These are phyloP conservation scores for Leistus spinibarbis DNA, from an alignment of 2,888 invertebrate genomes.

Conservation along the genomic window DNA sequence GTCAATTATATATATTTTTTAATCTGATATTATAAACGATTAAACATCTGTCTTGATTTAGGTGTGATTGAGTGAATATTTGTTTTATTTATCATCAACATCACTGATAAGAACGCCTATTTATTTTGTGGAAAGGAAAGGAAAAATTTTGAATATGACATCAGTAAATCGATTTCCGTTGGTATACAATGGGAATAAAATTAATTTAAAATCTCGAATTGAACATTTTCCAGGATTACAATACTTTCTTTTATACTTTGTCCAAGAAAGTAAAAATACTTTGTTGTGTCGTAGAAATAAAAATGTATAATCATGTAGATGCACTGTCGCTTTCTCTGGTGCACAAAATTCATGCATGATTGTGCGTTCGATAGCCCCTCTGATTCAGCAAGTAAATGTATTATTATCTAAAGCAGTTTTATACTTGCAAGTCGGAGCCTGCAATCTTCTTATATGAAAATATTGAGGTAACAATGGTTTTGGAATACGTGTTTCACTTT, in stretches of 20 bases:
- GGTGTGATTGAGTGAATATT: not conserved
- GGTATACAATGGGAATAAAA: too few species aligned
- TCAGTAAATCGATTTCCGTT: not conserved
- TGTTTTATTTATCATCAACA: not conserved
- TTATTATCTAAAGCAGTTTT: not conserved
- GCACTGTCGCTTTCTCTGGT: not conserved
- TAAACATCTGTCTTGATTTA: not conserved
- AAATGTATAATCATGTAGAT: not conserved
- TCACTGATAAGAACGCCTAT: not conserved
- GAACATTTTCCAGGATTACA: too few species aligned
- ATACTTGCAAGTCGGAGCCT: not conserved
- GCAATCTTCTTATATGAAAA: not conserved
- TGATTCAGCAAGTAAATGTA: not conserved
- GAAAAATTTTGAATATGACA: not conserved
- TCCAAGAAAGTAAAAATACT: too few species aligned
- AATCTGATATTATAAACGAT: too few species aligned
- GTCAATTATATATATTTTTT: not conserved
- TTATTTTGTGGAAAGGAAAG: not conserved
- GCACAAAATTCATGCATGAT: conserved; percentile 1
- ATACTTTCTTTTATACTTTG: too few species aligned
- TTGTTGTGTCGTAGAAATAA: too few species aligned
- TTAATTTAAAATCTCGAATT: too few species aligned
- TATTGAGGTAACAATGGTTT: conserved; percentile 31
- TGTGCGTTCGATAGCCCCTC: not conserved
- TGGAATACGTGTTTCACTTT: conserved; percentile 27